Percentiles rank a stretch among this genome's conserved stretches.
Conservation (phyloP, 2,888 invertebrate genomes). For the Eremobia ochroleuca region DNA sequence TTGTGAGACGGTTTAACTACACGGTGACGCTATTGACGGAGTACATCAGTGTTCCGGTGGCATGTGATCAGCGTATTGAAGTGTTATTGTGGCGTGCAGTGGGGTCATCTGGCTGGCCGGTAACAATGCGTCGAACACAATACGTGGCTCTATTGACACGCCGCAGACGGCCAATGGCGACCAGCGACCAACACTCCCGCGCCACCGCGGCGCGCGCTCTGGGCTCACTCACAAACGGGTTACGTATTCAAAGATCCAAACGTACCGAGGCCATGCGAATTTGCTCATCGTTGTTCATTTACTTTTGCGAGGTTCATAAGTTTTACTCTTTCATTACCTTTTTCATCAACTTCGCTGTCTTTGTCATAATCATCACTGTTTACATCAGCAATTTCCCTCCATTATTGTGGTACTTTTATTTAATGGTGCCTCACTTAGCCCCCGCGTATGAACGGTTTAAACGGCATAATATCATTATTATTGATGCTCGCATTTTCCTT, state of each 20-base stretch:
- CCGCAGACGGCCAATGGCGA: slow-evolving; percentile 66
- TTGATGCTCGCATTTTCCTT: slow-evolving; percentile 10
- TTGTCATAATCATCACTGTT: slow-evolving; percentile 14
- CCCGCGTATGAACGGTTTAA: slow-evolving; percentile 1
- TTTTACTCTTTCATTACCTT: slow-evolving; percentile 8
- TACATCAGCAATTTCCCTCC: slow-evolving; percentile 21
- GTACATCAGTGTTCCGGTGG: slow-evolving; percentile 65
- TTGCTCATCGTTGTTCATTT: slow-evolving; percentile 16
- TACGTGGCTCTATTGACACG: slow-evolving; percentile 77
- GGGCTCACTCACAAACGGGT: slow-evolving; percentile 48
- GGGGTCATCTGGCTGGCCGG: slow-evolving; percentile 81
- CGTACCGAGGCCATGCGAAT: slow-evolving; percentile 25
- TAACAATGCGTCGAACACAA: slow-evolving; percentile 79
- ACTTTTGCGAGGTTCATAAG: not conserved
- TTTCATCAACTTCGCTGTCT: slow-evolving; percentile 3
- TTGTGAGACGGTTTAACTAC: slow-evolving; percentile 46
- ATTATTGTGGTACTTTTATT: slow-evolving; percentile 25
- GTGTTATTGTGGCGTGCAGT: slow-evolving; percentile 78
- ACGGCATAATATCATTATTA: not conserved
- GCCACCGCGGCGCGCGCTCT: slow-evolving; percentile 23
- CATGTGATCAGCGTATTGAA: slow-evolving; percentile 75
- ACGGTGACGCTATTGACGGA: slow-evolving; percentile 62
- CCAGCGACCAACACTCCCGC: slow-evolving; percentile 53
- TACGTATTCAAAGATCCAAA: slow-evolving; percentile 46
- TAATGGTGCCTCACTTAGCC: slow-evolving; percentile 18